A percentile compares a stretch with the other conserved stretches of the same genome.
phyloP scores from a whole-genome alignment of 2,797 vertebrate species.

The Microchirus variegatus region DNA sequence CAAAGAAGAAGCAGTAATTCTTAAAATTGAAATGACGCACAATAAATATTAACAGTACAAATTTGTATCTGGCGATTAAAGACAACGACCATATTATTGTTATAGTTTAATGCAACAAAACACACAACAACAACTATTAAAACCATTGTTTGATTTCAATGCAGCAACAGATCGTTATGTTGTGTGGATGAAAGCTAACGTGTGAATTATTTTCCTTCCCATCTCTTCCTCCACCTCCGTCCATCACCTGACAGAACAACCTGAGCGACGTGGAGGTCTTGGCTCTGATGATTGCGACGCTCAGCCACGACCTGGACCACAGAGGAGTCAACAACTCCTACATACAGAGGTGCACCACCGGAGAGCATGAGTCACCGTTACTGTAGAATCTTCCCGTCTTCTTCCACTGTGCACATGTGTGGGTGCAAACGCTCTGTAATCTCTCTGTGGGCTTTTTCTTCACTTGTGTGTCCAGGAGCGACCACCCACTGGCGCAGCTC shows the following conservation, averaged over 20 bases:
- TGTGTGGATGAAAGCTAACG: neutral
- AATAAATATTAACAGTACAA: no score
- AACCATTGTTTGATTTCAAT: neutral
- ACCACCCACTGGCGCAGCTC: conserved; percentile 95
- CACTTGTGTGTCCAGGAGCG: conserved; percentile 83
- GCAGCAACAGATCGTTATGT: neutral
- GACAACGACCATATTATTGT: no score
- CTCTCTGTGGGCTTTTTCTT: conserved; percentile 6
- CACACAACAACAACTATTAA: no score
- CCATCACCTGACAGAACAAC: conserved; percentile 77
- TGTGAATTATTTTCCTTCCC: neutral
- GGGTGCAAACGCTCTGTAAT: neutral
- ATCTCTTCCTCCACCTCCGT: conserved; percentile 3
- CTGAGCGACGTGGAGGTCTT: conserved; percentile 90
- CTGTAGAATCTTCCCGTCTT: no score
- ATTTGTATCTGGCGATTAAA: no score
- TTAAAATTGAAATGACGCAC: no score
- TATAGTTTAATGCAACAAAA: no score
- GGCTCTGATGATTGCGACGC: conserved; percentile 92
- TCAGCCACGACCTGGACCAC: conserved; percentile 97
- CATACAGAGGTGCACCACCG: conserved; percentile 87
- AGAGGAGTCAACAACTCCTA: conserved; percentile 98
- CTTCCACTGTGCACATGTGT: conserved; percentile 3
- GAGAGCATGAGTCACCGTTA: conserved; percentile 2
- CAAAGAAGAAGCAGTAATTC: no score